A percentile compares a stretch with the other conserved stretches of the same genome.
These are phyloP conservation scores for Orcinus orca DNA, from an alignment of 2,113 vertebrate genomes.

Conservation along the genomic window DNA sequence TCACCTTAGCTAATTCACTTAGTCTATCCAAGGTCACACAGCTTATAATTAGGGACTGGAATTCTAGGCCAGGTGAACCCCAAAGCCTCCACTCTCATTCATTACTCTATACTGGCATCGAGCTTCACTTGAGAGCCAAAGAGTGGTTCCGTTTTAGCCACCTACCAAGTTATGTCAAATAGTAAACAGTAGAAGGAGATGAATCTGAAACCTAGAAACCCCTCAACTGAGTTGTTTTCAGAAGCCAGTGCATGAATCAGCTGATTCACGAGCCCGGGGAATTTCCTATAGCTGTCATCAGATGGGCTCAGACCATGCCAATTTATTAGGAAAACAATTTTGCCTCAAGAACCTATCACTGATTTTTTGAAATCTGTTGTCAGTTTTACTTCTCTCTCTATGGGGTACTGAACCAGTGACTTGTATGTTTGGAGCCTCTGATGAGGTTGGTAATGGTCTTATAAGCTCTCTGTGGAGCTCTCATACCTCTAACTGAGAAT, in stretches of 20 bases:
- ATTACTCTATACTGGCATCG: neutral
- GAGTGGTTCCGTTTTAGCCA: neutral
- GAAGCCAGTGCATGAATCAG: neutral
- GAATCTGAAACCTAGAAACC: neutral
- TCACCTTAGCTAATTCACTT: neutral
- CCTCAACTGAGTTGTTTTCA: neutral
- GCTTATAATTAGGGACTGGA: neutral
- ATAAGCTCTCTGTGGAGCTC: slow-evolving; percentile 26
- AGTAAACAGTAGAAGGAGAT: slow-evolving; percentile 30
- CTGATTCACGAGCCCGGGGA: neutral
- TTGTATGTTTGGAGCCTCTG: neutral
- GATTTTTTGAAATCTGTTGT: slow-evolving; percentile 47
- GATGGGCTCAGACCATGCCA: neutral
- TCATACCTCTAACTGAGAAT: neutral
- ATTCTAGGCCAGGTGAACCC: neutral
- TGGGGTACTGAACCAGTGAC: neutral
- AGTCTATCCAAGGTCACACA: neutral
- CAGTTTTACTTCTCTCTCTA: slow-evolving; percentile 13
- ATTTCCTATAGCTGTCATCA: neutral
- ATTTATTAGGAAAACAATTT: slow-evolving; percentile 41
- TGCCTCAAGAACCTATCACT: neutral
- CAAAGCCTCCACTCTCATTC: neutral
- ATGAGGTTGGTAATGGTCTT: neutral
- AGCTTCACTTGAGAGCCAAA: neutral
- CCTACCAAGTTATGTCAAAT: slow-evolving; percentile 48